These are phyloP conservation scores for Otus sunia DNA, from an alignment of 2,113 vertebrate species.

Conservation along the genomic window DNA sequence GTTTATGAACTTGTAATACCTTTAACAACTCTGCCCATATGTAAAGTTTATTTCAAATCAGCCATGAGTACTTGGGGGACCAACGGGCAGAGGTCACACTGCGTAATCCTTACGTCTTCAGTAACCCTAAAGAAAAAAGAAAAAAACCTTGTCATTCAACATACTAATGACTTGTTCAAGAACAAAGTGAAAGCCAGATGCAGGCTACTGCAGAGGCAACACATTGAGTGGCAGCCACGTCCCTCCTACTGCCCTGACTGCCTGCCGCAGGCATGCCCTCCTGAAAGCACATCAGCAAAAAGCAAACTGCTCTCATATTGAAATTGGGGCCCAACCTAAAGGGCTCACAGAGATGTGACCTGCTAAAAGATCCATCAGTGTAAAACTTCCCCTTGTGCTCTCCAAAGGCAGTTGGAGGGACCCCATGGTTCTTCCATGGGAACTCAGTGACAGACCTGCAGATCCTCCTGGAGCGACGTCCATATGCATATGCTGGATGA, in stretches of 20 bases:
- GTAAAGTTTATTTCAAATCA: neutral
- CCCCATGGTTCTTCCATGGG: neutral
- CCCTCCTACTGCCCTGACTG: neutral
- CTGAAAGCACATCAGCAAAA: neutral
- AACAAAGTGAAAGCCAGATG: neutral
- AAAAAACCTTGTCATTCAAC: neutral
- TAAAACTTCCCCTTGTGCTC: neutral
- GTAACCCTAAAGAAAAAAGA: neutral
- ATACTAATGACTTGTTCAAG: neutral
- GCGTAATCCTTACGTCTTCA: neutral
- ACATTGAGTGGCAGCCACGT: neutral
- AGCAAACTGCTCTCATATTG: neutral
- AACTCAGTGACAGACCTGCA: neutral
- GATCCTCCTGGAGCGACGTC: neutral
- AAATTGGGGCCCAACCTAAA: neutral
- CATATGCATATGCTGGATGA: fast-evolving
- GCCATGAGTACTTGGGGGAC: neutral
- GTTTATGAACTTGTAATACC: neutral
- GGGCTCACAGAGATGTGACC: neutral
- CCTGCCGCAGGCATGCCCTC: no score
- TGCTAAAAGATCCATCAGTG: neutral
- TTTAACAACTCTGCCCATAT: neutral
- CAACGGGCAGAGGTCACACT: neutral
- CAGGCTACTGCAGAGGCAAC: neutral
- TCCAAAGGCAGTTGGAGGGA: neutral